Evolutionary conservation across 2,797 vertebrate species (phyloP).

Genomic region (Diglossa cyanea): DNA sequence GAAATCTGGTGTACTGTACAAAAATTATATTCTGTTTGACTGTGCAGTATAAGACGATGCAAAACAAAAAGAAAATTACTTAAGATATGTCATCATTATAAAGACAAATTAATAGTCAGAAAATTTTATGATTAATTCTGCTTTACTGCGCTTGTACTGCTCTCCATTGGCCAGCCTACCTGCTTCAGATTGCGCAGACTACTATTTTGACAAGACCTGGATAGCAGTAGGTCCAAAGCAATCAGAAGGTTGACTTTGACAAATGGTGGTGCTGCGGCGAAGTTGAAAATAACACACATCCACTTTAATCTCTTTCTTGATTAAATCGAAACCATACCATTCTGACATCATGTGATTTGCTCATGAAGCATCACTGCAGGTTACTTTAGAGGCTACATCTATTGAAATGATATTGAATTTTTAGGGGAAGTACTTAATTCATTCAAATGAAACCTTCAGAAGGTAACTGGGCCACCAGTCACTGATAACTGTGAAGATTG

Average conservation of each 20-base stretch:
- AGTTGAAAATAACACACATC: conserved; percentile 99
- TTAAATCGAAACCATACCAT: conserved; percentile 96
- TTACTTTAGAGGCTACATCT: conserved; percentile 82
- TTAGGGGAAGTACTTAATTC: conserved; percentile 82
- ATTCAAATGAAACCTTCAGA: conserved; percentile 83
- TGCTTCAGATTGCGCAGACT: conserved; percentile 86
- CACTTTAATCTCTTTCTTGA: conserved; percentile 99
- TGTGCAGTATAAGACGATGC: background rate
- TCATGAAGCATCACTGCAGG: conserved; percentile 88
- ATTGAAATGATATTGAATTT: conserved; percentile 85
- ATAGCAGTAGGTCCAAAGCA: conserved; percentile 98
- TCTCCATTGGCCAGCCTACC: conserved; percentile 79
- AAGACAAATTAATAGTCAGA: conserved; percentile 75
- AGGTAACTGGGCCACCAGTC: conserved; percentile 79
- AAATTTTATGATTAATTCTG: conserved; percentile 77
- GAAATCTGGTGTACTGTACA: conserved; percentile 51
- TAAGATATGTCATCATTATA: conserved; percentile 57
- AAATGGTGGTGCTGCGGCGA: conserved; percentile 93
- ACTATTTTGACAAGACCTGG: conserved; percentile 96
- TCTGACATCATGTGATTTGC: conserved; percentile 93
- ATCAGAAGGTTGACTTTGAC: conserved; percentile 99
- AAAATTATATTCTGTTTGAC: conserved; percentile 60
- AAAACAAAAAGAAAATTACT: conserved; percentile 61
- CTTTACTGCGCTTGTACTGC: conserved; percentile 73
- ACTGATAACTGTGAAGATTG: conserved; percentile 69